Evolutionary conservation across 2,113 vertebrate genomes (phyloP), one percentile per base, ranked within the genome.

Genomic region (Macheiramphus alcinus): DNA sequence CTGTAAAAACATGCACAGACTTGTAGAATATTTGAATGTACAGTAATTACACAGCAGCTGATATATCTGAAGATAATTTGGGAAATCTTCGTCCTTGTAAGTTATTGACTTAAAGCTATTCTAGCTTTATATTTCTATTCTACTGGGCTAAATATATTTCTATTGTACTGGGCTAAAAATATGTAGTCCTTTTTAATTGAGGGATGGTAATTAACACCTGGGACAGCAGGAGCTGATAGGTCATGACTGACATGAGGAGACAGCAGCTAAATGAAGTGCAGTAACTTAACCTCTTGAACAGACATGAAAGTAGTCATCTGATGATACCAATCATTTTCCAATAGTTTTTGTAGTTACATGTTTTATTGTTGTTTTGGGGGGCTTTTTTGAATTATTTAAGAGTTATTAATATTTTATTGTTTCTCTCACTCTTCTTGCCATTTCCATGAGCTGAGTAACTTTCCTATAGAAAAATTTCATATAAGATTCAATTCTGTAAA

Each of bases 381-480:
- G 7, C 1, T 34, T 59, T 83, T 72, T 16, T 66, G 13, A 86
- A 80, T 92, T 83, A 92, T 85, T 91, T 70, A 91, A 68, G 23
- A 65, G 16, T 40, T 74, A 80, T 86, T 80, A 90, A 88, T 91
- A 80, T 88, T 95, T 95, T 90, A 92, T 84, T 76, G 22, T 83
- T 61, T 92, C 83, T 88, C 45, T 86, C 79, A 21, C 31, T 66
- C 22, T 90, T 95, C 53, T 76, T 92, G 47, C 22, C 16, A 38
- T 90, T 88, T 92, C n/a, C 48, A 59, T 22, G 23, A 74, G 14
- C n/a, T 16, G 21, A 90, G 20, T 34, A 88, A 58, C 23, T 74
- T 86, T 93, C 19, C 20, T 31, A 19, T 7, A 58, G 22, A 82
- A 87, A 84, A 88, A 80, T 16, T 66, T 12, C 12, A 17, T 40